These are phyloP conservation scores for Melanaphis sacchari DNA, from an alignment of 1,140 invertebrate species.

Conservation along the genomic window DNA sequence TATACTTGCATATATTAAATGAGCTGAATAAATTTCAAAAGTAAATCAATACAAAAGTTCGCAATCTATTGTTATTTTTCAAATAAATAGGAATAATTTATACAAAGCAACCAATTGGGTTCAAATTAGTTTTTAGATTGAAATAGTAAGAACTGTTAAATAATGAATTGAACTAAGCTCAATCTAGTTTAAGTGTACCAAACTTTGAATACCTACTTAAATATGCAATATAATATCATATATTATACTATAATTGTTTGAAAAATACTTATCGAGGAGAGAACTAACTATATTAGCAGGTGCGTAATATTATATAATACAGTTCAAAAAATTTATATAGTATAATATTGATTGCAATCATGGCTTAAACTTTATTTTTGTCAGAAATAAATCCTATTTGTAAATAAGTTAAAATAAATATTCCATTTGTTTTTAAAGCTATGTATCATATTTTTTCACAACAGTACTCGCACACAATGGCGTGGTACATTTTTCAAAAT, in stretches of 20 bases:
- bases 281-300: too few species aligned
- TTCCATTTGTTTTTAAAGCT: background rate
- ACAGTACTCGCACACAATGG: background rate
- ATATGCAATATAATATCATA: background rate
- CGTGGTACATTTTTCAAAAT: background rate
- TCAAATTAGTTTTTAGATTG: background rate
- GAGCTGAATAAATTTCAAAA: background rate
- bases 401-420: background rate
- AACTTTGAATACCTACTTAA: background rate
- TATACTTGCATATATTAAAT: background rate
- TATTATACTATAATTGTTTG: background rate
- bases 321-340: background rate
- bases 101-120: background rate
- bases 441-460: background rate
- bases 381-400: background rate
- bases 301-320: background rate
- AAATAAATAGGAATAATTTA: background rate
- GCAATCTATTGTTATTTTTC: background rate
- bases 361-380: background rate
- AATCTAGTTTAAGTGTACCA: background rate
- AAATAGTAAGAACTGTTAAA: background rate
- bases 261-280: background rate
- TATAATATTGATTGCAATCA: background rate
- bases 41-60: background rate
- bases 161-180: background rate